phyloP scores from a whole-genome alignment of 2,888 invertebrate genomes.

The Perithous albicinctus region DNA sequence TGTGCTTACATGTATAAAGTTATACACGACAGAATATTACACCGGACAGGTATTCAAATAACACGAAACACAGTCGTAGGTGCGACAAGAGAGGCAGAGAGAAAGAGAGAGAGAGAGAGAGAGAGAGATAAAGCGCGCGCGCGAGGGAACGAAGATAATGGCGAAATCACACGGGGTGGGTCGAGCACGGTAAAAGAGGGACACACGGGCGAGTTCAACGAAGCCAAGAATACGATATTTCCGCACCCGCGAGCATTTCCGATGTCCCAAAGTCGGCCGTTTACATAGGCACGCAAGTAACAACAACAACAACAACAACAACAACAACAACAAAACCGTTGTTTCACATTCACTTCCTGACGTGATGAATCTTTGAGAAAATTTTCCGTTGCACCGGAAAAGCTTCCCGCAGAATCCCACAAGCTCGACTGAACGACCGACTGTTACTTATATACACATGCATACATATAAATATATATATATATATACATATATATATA shows the following conservation, averaged over 20 bases:
- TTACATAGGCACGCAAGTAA: not conserved
- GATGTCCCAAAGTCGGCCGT: slow-evolving; percentile 7
- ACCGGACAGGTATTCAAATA: not conserved
- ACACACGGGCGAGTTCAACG: slow-evolving; percentile 60
- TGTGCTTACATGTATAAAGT: not conserved
- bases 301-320: not conserved
- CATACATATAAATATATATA: not conserved
- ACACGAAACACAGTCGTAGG: slow-evolving; percentile 14
- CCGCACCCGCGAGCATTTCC: slow-evolving; percentile 35
- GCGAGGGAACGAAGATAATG: slow-evolving; percentile 13
- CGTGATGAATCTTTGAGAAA: not conserved
- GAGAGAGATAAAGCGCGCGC: not conserved
- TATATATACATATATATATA: not conserved
- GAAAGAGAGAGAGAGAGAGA: slow-evolving; percentile 9
- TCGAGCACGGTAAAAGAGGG: not conserved
- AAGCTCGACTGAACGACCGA: slow-evolving; percentile 20
- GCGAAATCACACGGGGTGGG: slow-evolving; percentile 36
- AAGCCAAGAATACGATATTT: slow-evolving; percentile 35
- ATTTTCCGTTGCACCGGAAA: slow-evolving; percentile 20
- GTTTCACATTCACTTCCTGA: slow-evolving; percentile 11
- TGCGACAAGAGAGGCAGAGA: no score
- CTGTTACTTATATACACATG: not conserved
- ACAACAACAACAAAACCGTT: not conserved
- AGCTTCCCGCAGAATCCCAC: slow-evolving; percentile 1
- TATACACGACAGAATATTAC: slow-evolving; percentile 14